Evolutionary conservation across 1,140 invertebrate species (phyloP), one percentile per base, ranked within the genome.

Genomic region (Metaphire vulgaris): DNA sequence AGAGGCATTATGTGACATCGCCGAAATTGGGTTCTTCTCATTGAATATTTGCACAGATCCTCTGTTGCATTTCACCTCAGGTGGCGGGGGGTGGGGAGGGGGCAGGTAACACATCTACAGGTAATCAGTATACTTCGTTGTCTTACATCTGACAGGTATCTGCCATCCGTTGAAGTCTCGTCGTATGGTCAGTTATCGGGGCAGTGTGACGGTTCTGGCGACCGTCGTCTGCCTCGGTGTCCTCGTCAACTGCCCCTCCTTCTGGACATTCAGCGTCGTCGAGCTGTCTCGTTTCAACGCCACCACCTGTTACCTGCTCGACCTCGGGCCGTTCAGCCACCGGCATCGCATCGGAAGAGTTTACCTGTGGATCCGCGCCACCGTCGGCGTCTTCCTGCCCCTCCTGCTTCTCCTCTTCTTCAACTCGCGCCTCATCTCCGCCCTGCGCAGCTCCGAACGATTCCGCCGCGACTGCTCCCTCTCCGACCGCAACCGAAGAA

Each of bases 91-190:
- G n/a, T n/a, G n/a, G n/a, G n/a, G n/a, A n/a, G n/a, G n/a, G n/a
- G n/a, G n/a, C n/a, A n/a, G n/a, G n/a, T n/a, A n/a, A n/a, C n/a
- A n/a, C n/a, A n/a, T n/a, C n/a, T n/a, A n/a, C n/a, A n/a, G n/a
- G n/a, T n/a, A n/a, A n/a, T n/a, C n/a, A n/a, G n/a, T n/a, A n/a
- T n/a, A n/a, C n/a, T n/a, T n/a, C n/a, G n/a, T n/a, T n/a, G n/a
- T n/a, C n/a, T n/a, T n/a, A n/a, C n/a, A n/a, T n/a, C n/a, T n/a
- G n/a, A 21, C 41, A 56, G 41, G 72, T 15, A 73, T 73, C 32
- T 73, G 72, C n/a, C 72, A 73, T 29, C 72, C 72, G 26, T 41
- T 73, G 32, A 73, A 41, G 32, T 32, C 72, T 21, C 72, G 72
- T 1, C 56, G 56, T 16, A 26, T 73, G 16, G 41, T 73, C 29